Evolutionary conservation across 2,113 vertebrate genomes (phyloP).

Genomic region (Dicrurus megarhynchus): DNA sequence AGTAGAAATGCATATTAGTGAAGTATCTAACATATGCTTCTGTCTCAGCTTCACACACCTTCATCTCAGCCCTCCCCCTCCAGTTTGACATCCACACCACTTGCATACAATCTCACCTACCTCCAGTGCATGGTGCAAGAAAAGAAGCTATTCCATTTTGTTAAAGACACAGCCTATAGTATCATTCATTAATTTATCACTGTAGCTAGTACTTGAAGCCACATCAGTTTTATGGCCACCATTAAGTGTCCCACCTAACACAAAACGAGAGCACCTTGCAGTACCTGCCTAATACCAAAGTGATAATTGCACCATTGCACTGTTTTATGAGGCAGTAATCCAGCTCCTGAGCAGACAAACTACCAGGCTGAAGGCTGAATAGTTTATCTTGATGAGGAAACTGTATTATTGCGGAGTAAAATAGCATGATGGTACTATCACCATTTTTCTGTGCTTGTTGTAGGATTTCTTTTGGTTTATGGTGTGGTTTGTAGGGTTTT

Average conservation of each 20-base stretch:
- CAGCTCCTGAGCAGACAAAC: constrained; percentile 58
- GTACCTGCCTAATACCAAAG: constrained; percentile 37
- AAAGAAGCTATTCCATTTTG: neutral
- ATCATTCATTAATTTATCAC: constrained; percentile 55
- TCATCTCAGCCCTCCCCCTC: neutral
- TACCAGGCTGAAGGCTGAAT: constrained; percentile 35
- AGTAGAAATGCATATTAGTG: neutral
- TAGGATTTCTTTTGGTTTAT: neutral
- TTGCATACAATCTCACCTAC: neutral
- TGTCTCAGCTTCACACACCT: neutral
- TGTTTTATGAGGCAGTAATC: constrained; percentile 66
- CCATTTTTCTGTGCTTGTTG: neutral
- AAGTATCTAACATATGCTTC: neutral
- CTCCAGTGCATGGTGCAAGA: neutral
- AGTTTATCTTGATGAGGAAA: constrained; percentile 34
- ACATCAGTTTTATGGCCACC: constrained; percentile 40
- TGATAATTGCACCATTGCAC: constrained; percentile 60
- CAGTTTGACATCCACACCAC: neutral
- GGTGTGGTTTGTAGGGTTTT: neutral
- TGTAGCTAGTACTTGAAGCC: constrained; percentile 49
- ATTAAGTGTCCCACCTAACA: constrained; percentile 58
- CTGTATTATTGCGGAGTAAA: neutral
- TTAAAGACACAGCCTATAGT: neutral
- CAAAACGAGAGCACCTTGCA: constrained; percentile 49
- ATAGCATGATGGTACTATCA: neutral